phyloP scores from a whole-genome alignment of 2,888 invertebrate genomes.

The Sesamia inferens region DNA sequence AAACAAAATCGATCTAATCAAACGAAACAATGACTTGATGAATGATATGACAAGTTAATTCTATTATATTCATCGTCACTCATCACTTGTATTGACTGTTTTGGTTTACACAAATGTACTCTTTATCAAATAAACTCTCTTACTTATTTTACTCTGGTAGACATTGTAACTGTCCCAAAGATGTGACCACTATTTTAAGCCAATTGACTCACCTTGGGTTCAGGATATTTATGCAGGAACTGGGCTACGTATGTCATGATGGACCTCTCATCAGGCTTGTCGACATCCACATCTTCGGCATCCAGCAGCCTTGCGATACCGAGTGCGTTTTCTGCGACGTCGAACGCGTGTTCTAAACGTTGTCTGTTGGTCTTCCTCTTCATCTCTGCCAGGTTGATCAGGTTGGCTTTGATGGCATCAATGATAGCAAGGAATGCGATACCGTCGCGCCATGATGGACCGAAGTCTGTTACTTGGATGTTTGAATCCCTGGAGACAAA shows the following conservation, averaged over 20 bases:
- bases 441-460: slow-evolving; percentile 98
- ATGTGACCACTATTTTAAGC: neutral
- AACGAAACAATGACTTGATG: slow-evolving; percentile 28
- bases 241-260: slow-evolving; percentile 99
- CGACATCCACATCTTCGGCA: slow-evolving; percentile 98
- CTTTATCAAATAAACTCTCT: neutral
- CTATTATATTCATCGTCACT: too few relatives aligned
- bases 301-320: slow-evolving; percentile 97
- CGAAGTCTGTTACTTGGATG: slow-evolving; percentile 97
- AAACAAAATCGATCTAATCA: slow-evolving; percentile 16
- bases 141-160: neutral
- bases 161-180: neutral
- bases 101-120: slow-evolving; percentile 2
- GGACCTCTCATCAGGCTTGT: slow-evolving; percentile 98
- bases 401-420: slow-evolving; percentile 97
- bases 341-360: slow-evolving; percentile 97
- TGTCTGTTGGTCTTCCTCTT: slow-evolving; percentile 93
- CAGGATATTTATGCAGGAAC: slow-evolving; percentile 98
- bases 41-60: slow-evolving; percentile 22
- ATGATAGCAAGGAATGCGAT: slow-evolving; percentile 98
- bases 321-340: slow-evolving; percentile 96
- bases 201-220: slow-evolving; percentile 91
- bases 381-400: slow-evolving; percentile 96
- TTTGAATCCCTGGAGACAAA: slow-evolving; percentile 92
- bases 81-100: slow-evolving; percentile 16